phyloP scores from a whole-genome alignment of 2,113 vertebrate species.

The Sterrhoptilus dennistouni region DNA sequence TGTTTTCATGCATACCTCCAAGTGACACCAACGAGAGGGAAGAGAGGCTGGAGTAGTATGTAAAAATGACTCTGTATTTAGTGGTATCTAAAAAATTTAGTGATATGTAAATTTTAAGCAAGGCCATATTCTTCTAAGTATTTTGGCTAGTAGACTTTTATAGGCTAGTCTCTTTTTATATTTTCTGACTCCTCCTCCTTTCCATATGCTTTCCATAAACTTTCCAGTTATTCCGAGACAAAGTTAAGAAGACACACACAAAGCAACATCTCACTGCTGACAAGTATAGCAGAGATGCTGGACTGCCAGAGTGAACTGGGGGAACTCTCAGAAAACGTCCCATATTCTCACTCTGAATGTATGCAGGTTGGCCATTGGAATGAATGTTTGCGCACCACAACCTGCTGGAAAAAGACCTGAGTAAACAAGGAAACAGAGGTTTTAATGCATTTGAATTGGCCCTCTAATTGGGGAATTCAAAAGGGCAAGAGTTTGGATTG shows the following conservation, averaged over 20 bases:
- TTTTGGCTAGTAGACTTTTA: background rate
- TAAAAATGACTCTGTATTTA: background rate
- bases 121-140: background rate
- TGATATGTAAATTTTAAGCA: background rate
- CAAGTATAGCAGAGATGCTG: background rate
- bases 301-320: background rate
- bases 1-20: background rate
- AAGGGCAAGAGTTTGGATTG: background rate
- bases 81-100: background rate
- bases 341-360: background rate
- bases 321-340: background rate
- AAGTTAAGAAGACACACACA: background rate
- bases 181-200: background rate
- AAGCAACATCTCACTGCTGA: background rate
- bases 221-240: background rate
- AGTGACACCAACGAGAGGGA: background rate
- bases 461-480: background rate
- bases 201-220: background rate
- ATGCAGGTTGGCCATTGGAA: background rate
- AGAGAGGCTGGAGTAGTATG: rapidly evolving
- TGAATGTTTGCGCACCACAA: background rate
- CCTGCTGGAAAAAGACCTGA: background rate
- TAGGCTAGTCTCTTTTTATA: background rate
- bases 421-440: background rate
- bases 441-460: background rate